Evolutionary conservation across 92 coral and sea anemone species (phyloP).

Genomic region (Porites divaricata): DNA sequence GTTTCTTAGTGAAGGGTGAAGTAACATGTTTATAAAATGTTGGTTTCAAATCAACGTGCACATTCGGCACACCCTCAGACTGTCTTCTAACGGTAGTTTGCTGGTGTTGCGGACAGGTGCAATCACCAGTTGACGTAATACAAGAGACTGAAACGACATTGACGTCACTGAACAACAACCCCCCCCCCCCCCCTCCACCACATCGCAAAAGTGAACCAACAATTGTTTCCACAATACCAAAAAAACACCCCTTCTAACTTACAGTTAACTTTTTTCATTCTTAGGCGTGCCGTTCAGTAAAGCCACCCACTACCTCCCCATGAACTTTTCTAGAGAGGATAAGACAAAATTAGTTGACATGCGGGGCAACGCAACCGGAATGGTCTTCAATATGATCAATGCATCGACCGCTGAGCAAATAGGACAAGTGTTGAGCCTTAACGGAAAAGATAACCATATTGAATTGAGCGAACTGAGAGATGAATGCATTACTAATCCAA

Average conservation of each 20-base stretch:
- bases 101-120: too few relatives aligned
- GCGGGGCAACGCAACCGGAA: slow-evolving; percentile 65
- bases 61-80: too few relatives aligned
- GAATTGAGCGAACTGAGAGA: slow-evolving; percentile 36
- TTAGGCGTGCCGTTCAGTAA: slow-evolving; percentile 26
- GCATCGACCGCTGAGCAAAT: slow-evolving; percentile 79
- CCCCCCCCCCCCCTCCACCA: too few relatives aligned
- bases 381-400: slow-evolving; percentile 64
- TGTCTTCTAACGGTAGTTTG: too few relatives aligned
- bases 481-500: slow-evolving; percentile 80
- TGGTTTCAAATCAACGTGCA: too few relatives aligned
- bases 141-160: too few relatives aligned
- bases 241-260: too few relatives aligned
- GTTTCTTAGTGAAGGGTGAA: too few relatives aligned
- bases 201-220: neutral
- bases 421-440: slow-evolving; percentile 80
- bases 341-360: slow-evolving; percentile 57
- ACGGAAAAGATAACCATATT: slow-evolving; percentile 69
- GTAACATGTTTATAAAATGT: too few relatives aligned
- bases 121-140: too few relatives aligned
- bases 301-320: slow-evolving; percentile 84
- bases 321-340: slow-evolving; percentile 50
- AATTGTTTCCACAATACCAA: neutral
- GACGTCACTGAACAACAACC: too few relatives aligned
- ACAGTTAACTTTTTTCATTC: neutral